Percentiles rank a stretch among this genome's conserved stretches.
Evolutionary conservation across 2,797 vertebrate species (phyloP).

Genomic region (Protonibea diacanthus): DNA sequence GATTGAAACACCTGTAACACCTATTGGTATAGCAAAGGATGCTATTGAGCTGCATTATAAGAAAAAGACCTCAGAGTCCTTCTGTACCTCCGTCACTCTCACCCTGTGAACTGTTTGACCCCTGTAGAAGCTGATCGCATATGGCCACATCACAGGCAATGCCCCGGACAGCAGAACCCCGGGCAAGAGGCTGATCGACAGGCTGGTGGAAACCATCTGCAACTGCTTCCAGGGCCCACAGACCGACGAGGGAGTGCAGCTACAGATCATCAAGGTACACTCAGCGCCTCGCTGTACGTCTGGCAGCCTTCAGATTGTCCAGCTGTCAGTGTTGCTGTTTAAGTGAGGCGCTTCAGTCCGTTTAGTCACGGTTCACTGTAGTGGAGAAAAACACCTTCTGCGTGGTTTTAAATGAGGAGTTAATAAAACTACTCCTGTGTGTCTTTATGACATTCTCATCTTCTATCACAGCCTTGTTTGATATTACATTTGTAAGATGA

Average conservation of each 20-base stretch:
- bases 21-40: neutral
- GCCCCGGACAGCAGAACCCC: conserved; percentile 93
- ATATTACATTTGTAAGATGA: neutral
- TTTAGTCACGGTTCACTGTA: neutral
- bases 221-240: conserved; percentile 97
- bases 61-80: neutral
- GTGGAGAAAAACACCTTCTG: neutral
- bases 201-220: conserved; percentile 95
- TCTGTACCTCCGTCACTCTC: neutral
- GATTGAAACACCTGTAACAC: neutral
- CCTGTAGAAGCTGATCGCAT: conserved; percentile 94
- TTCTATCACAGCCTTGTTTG: neutral
- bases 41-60: neutral
- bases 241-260: conserved; percentile 97
- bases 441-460: neutral
- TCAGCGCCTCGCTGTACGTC: neutral
- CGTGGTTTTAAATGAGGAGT: neutral
- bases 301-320: conserved; percentile 33
- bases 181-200: conserved; percentile 95
- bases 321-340: conserved; percentile 19
- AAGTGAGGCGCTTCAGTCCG: neutral
- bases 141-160: conserved; percentile 98
- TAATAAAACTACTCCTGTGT: neutral
- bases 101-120: conserved; percentile 2
- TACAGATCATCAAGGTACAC: conserved; percentile 98